Conservation (phyloP, 2,797 vertebrate genomes). For the Erethizon dorsatum region DNA sequence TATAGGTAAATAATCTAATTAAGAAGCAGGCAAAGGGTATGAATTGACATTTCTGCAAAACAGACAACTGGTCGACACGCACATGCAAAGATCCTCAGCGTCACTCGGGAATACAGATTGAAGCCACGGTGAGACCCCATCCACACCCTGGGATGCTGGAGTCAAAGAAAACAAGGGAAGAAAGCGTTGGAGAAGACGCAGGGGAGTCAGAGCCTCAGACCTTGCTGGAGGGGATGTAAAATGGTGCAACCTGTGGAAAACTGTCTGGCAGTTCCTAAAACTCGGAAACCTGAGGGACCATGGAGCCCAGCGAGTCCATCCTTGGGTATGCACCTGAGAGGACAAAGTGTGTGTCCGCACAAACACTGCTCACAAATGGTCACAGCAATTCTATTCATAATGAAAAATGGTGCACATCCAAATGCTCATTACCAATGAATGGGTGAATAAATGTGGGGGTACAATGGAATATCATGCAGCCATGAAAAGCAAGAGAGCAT, state of each 20-base stretch:
- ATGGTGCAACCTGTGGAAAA: not conserved
- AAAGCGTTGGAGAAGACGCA: fast-evolving
- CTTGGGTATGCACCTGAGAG: not conserved
- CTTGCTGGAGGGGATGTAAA: fast-evolving
- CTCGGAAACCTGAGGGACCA: not conserved
- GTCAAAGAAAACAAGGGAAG: not conserved
- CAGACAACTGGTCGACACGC: not conserved
- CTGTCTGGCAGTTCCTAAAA: too few species aligned
- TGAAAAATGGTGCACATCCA: too few species aligned
- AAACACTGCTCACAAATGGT: not conserved
- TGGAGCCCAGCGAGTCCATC: not conserved
- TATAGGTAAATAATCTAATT: not conserved
- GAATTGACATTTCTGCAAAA: not conserved
- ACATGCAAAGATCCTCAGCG: fast-evolving
- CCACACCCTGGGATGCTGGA: not conserved
- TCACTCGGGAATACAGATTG: not conserved
- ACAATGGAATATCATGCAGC: not conserved
- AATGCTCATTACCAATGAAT: fast-evolving
- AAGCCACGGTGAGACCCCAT: not conserved
- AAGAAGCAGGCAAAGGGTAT: not conserved
- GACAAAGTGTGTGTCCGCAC: not conserved
- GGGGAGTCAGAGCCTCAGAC: not conserved
- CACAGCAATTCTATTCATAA: too few species aligned
- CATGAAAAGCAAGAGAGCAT: fast-evolving
- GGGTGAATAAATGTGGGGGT: too few species aligned